These are phyloP conservation scores for Corydoras sp. DNA, from an alignment of 2,113 vertebrate genomes.

Conservation along the genomic window DNA sequence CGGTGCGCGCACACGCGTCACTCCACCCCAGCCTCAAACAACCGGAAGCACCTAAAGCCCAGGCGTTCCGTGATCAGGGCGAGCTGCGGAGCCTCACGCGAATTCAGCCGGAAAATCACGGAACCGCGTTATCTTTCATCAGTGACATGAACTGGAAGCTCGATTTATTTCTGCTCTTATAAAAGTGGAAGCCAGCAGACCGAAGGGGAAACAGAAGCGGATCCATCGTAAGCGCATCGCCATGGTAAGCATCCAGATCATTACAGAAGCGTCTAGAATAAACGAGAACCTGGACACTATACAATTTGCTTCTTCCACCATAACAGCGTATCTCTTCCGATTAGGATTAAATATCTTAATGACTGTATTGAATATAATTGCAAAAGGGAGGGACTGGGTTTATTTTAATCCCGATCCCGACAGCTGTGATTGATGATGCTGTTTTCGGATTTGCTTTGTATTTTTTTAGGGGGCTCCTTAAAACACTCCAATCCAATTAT, in stretches of 20 bases:
- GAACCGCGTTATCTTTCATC: background rate
- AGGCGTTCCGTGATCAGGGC: conserved; percentile 32
- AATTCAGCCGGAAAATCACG: conserved; percentile 10
- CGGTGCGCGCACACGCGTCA: background rate
- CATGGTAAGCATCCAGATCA: conserved; percentile 50
- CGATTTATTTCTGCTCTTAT: conserved; percentile 28
- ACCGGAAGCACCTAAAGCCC: conserved; percentile 42
- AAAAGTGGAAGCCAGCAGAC: background rate
- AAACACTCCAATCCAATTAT: background rate
- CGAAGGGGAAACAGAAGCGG: background rate
- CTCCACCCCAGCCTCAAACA: conserved; percentile 7
- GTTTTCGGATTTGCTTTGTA: background rate
- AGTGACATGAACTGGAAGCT: background rate
- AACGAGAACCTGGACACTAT: too few species aligned
- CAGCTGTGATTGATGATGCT: background rate
- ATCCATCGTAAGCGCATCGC: conserved; percentile 51
- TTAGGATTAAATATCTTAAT: background rate
- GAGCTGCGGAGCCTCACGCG: conserved; percentile 9
- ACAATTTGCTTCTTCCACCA: too few species aligned
- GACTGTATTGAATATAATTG: background rate
- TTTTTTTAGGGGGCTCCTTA: background rate
- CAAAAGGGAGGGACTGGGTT: background rate
- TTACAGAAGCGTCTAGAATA: conserved; percentile 32
- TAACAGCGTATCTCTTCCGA: background rate
- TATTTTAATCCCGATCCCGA: too few species aligned